phyloP scores from a whole-genome alignment of 2,113 vertebrate species.

The Anarhynchus alexandrinus region DNA sequence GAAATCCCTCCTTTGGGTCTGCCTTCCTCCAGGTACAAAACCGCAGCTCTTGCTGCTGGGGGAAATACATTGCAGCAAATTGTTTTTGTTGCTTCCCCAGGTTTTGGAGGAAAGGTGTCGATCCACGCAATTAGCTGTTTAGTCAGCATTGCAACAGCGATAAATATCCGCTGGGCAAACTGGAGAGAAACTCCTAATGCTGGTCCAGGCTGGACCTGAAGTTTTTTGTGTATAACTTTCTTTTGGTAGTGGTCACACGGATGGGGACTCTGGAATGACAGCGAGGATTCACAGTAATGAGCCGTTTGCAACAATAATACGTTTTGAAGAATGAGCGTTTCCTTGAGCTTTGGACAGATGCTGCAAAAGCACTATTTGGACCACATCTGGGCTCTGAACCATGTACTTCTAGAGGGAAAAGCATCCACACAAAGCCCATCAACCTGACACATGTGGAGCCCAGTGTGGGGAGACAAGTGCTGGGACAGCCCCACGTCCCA shows the following conservation, averaged over 20 bases:
- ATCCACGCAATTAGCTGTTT: accelerated
- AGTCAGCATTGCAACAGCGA: background rate
- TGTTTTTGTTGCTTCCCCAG: background rate
- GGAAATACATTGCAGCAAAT: background rate
- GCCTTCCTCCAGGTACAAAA: background rate
- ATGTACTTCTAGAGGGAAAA: background rate
- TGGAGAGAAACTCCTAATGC: background rate
- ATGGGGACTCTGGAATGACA: background rate
- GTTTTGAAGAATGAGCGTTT: background rate
- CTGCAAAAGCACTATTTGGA: background rate
- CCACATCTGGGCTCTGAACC: background rate
- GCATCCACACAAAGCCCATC: background rate
- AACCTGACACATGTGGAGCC: accelerated
- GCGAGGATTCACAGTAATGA: background rate
- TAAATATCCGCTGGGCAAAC: background rate
- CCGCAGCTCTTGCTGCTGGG: background rate
- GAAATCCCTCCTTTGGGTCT: background rate
- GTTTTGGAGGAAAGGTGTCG: background rate
- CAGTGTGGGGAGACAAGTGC: accelerated
- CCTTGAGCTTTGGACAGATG: background rate
- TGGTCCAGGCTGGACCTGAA: background rate
- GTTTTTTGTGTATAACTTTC: accelerated
- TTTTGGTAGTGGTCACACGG: background rate
- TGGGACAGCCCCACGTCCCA: accelerated
- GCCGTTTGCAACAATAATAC: background rate